Evolutionary conservation across 2,113 vertebrate genomes (phyloP).

Genomic region (Ceyx margarethae): DNA sequence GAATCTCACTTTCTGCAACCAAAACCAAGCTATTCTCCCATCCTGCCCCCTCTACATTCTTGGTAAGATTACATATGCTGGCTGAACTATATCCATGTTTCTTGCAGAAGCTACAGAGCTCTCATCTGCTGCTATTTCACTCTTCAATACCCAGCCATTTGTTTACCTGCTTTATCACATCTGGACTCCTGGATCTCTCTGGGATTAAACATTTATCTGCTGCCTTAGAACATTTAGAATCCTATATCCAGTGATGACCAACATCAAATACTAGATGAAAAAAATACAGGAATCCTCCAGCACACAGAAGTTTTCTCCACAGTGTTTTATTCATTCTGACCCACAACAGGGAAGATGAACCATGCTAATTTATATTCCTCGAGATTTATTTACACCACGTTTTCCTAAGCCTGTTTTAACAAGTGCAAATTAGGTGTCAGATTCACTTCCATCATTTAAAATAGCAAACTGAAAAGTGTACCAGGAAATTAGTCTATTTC

Average conservation of each 20-base stretch:
- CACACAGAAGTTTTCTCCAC: background rate
- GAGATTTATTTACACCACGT: background rate
- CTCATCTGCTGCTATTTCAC: background rate
- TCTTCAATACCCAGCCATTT: background rate
- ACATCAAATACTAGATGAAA: background rate
- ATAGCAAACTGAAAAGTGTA: background rate
- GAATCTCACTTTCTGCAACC: background rate
- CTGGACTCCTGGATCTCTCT: background rate
- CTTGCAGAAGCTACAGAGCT: background rate
- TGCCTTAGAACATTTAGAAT: background rate
- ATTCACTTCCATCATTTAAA: conserved; percentile 2
- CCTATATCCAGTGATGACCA: background rate
- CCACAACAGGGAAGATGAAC: background rate
- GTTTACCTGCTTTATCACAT: background rate
- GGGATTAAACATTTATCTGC: background rate
- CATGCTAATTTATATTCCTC: background rate
- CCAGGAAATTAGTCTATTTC: background rate
- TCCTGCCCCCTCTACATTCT: background rate
- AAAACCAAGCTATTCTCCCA: background rate
- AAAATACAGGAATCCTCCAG: background rate
- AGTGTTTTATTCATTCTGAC: background rate
- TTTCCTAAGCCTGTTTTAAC: background rate
- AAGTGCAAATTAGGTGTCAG: conserved; percentile 17
- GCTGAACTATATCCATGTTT: background rate
- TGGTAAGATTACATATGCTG: background rate